Percentiles rank a stretch among this genome's conserved stretches.
Evolutionary conservation across 2,797 vertebrate genomes (phyloP).

Genomic region (Monodelphis domestica): DNA sequence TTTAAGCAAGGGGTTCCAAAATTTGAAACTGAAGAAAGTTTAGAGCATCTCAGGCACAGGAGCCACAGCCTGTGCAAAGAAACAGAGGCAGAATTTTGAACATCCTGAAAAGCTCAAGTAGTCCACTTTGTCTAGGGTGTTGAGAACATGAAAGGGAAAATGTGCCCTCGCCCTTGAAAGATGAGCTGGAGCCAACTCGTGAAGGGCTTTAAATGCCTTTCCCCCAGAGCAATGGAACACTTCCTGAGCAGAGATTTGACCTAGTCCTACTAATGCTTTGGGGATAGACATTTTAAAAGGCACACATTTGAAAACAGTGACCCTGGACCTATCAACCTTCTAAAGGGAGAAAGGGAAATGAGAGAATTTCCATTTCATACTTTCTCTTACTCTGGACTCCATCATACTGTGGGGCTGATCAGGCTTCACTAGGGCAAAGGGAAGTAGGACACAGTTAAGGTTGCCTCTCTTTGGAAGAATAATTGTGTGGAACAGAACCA

Average conservation of each 20-base stretch:
- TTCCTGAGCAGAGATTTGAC: not conserved
- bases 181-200: not conserved
- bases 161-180: not conserved
- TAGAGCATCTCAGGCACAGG: not conserved
- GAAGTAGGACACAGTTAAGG: not conserved
- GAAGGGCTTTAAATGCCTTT: not conserved
- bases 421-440: not conserved
- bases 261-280: not conserved
- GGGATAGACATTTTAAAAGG: not conserved
- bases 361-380: accelerated
- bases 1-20: not conserved
- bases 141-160: not conserved
- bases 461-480: not conserved
- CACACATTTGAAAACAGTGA: not conserved
- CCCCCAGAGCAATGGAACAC: not conserved
- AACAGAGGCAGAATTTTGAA: not conserved
- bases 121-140: not conserved
- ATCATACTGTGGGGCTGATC: too few relatives aligned
- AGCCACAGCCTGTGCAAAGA: not conserved
- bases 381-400: not conserved
- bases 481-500: not conserved
- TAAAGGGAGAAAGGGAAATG: accelerated
- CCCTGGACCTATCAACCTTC: not conserved
- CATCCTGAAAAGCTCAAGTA: not conserved
- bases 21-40: not conserved